Conservation (phyloP, 1,140 invertebrate genomes). For the Lepidostoma basale region DNA sequence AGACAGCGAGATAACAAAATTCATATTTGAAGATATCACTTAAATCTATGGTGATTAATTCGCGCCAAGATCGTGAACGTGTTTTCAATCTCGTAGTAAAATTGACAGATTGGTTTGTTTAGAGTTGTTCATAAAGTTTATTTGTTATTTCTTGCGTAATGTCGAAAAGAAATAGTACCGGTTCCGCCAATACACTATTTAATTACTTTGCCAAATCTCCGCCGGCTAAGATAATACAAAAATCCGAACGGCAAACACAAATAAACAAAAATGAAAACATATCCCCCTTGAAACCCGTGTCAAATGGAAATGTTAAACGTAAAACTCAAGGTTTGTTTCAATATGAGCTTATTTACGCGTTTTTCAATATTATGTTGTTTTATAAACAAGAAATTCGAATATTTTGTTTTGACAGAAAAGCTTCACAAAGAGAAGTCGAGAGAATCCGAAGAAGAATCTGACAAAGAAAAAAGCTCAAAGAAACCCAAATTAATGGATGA, state of each 20-base stretch:
- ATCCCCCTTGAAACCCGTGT: not conserved
- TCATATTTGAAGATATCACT: too few species aligned
- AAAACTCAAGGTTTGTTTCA: slow-evolving; percentile 36
- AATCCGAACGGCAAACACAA: not conserved
- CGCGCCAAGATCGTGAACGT: too few species aligned
- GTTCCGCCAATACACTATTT: slow-evolving; percentile 61
- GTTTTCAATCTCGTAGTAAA: too few species aligned
- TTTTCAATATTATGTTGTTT: not conserved
- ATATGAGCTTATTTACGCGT: slow-evolving; percentile 50
- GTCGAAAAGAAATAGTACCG: slow-evolving; percentile 56
- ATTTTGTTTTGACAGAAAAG: slow-evolving; percentile 3
- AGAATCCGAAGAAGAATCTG: slow-evolving; percentile 1
- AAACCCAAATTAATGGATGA: slow-evolving; percentile 49
- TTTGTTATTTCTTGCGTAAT: too few species aligned
- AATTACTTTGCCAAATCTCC: slow-evolving; percentile 66
- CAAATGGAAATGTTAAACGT: slow-evolving; percentile 11
- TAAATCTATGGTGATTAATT: too few species aligned
- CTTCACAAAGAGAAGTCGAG: not conserved
- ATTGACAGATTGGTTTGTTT: too few species aligned
- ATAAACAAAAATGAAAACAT: slow-evolving; percentile 11
- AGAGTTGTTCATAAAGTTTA: too few species aligned
- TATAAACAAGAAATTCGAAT: not conserved
- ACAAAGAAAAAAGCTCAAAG: slow-evolving; percentile 14
- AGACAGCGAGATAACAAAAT: too few species aligned
- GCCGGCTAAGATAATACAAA: slow-evolving; percentile 23